phyloP scores from a whole-genome alignment of 2,113 vertebrate species.

The Delphinus delphis region DNA sequence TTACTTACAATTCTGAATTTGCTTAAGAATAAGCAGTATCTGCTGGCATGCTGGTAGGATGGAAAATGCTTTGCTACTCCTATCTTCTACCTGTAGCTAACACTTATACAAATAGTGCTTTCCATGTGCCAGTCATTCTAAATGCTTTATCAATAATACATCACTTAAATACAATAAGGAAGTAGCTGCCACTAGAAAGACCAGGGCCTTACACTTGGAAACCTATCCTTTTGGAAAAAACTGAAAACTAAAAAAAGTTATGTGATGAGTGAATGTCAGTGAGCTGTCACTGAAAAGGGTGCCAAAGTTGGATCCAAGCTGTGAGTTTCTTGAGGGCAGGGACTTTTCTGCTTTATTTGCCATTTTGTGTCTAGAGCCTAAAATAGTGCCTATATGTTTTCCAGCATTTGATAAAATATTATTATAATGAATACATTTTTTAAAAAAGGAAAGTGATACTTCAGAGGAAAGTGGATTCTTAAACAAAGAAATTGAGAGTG shows the following conservation, averaged over 20 bases:
- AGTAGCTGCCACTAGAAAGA: background rate
- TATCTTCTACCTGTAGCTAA: background rate
- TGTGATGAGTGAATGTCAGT: background rate
- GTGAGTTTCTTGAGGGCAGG: background rate
- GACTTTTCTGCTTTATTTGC: background rate
- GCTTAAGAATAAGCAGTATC: background rate
- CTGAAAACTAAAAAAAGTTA: background rate
- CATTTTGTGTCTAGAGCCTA: background rate
- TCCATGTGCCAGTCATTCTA: background rate
- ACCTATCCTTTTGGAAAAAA: constrained; percentile 3
- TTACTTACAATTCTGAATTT: constrained; percentile 17
- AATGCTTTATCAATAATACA: background rate
- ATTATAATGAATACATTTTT: background rate
- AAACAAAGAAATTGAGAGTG: background rate
- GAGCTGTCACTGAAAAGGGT: background rate
- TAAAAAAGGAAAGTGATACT: background rate
- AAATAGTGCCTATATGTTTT: background rate
- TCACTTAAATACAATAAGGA: background rate
- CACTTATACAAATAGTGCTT: background rate
- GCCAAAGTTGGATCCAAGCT: background rate
- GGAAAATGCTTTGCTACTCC: background rate
- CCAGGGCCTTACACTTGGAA: background rate
- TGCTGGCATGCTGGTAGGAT: background rate
- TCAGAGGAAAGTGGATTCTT: constrained; percentile 1
- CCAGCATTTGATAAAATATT: background rate